These are phyloP conservation scores for Anguilla marmorata DNA, from an alignment of 2,797 vertebrate genomes.

Conservation along the genomic window DNA sequence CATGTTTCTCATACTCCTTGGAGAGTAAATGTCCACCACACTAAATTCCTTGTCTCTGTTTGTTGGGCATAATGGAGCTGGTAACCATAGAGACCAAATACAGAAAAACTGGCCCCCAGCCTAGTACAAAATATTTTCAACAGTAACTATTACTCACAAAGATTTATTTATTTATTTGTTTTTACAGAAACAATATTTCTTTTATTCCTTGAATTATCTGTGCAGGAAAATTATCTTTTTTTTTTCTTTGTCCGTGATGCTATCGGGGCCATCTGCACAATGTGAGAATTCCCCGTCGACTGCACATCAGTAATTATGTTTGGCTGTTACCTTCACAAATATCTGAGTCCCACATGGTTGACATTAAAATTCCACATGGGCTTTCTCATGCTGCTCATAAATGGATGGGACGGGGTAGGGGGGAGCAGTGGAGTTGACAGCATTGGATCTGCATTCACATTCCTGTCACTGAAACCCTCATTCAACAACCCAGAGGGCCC, in stretches of 20 bases:
- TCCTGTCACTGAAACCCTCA: conserved; percentile 19
- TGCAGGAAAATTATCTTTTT: neutral
- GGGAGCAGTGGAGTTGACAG: conserved; percentile 12
- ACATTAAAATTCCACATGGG: conserved; percentile 37
- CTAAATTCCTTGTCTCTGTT: conserved; percentile 33
- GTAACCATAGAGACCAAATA: conserved; percentile 36
- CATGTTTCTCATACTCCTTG: conserved; percentile 16
- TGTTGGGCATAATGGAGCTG: conserved; percentile 22
- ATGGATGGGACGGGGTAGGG: neutral
- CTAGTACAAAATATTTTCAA: conserved; percentile 10
- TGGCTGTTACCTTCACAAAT: conserved; percentile 11
- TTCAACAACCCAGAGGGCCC: conserved; percentile 9
- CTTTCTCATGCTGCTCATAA: conserved; percentile 26
- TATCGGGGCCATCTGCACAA: conserved; percentile 4
- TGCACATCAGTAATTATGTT: neutral
- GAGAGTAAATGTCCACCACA: conserved; percentile 15
- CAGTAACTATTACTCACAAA: neutral
- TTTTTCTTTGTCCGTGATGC: neutral
- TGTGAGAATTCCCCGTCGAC: neutral
- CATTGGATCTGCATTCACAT: conserved; percentile 20
- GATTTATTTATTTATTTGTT: neutral
- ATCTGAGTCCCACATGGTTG: conserved; percentile 29
- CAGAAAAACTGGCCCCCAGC: conserved; percentile 20
- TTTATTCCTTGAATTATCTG: conserved; percentile 3
- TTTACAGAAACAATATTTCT: conserved; percentile 7